Base-by-base conservation (phyloP, 1,140 invertebrate genomes). In the Drepana arcuata region DNA sequence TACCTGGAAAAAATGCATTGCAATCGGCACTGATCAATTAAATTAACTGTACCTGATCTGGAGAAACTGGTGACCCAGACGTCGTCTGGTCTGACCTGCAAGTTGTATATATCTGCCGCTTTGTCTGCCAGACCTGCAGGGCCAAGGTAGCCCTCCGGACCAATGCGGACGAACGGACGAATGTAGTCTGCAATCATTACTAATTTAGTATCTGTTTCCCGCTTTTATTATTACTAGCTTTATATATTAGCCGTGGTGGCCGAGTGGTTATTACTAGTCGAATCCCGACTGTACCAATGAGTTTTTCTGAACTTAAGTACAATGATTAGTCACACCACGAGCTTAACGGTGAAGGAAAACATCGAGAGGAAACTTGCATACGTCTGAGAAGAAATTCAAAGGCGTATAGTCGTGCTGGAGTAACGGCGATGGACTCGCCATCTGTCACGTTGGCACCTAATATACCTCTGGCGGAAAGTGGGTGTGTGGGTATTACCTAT, bases 21-120 rank as follows among this genome's bases (percentile, higher is more conserved):
- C n/a, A 21, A 21, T 21, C 14, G 12, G n/a, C 2, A 16, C n/a
- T 10, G 24, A 21, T 21, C 12, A 0, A 33, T 7, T 28, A 7
- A 18, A 6, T 16, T 34, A 21, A 21, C 9, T 26, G 37, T 68
- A 89, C 91, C 91, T 58, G 92, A 93, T 83, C 93, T 86, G 1
- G 92, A 91, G 67, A 88, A 92, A 0, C 90, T 89, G 2, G 88
- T 51, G 14, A 95, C 85, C 87, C 90, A 93, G 0, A 89, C 81
- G 56, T 94, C 92, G 62, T 88, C 86, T 0, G 84, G 57, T 32
- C 87, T 73, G 0, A 87, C 83, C 54, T 89, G 59, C 50, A 93
- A 88, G 54, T 92, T 90, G 58, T 90, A 91, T 55, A 89, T 90
- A 6, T 83, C 71, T 34, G 86, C 64, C 1, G 88, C 89, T 36